These are phyloP conservation scores for Porites divaricata DNA, from an alignment of 92 coral and sea anemone genomes.

Conservation along the genomic window DNA sequence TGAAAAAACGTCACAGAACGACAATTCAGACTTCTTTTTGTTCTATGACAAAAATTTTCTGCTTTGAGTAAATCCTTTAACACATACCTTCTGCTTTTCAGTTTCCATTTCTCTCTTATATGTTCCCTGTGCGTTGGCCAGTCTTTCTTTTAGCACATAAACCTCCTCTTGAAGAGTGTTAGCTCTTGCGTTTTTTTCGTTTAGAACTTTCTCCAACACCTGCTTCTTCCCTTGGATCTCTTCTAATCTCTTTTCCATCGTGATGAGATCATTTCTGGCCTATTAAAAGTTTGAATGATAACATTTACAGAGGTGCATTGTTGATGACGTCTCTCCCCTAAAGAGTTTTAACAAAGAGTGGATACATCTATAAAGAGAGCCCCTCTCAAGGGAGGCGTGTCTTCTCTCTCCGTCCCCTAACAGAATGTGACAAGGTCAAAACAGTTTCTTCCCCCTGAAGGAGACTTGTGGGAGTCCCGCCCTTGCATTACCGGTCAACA, in stretches of 20 bases:
- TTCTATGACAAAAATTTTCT: no score
- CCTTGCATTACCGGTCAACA: no score
- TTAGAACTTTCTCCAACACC: constrained; percentile 82
- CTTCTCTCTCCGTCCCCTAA: no score
- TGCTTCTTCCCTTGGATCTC: constrained; percentile 79
- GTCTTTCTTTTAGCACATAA: constrained; percentile 75
- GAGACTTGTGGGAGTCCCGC: no score
- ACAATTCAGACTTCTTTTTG: no score
- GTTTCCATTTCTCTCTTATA: constrained; percentile 86
- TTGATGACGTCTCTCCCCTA: neutral
- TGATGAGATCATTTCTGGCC: constrained; percentile 84
- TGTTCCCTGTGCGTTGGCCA: constrained; percentile 71
- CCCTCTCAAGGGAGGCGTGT: no score
- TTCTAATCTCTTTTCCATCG: constrained; percentile 83
- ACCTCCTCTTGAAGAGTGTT: constrained; percentile 89
- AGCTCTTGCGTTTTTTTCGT: constrained; percentile 81
- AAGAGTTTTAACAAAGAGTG: no score
- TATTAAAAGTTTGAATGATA: neutral
- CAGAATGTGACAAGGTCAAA: no score
- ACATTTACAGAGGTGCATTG: neutral
- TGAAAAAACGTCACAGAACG: no score
- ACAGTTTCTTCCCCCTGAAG: no score
- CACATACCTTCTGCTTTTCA: constrained; percentile 85
- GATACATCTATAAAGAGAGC: no score
- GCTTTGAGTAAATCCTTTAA: neutral